Evolutionary conservation across 2,888 invertebrate genomes (phyloP).

Genomic region (Alsophila aescularia): DNA sequence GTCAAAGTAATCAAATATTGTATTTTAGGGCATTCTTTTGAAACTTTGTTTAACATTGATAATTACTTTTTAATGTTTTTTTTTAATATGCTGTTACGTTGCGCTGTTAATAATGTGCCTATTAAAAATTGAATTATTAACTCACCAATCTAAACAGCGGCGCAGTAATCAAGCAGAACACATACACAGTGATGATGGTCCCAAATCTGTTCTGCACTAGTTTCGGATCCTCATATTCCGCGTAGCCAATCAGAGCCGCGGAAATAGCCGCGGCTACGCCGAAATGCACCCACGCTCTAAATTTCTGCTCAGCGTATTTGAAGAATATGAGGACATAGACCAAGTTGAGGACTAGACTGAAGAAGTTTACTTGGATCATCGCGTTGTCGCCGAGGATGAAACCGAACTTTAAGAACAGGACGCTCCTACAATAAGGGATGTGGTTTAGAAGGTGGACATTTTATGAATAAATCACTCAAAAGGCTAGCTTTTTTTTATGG

Average conservation of each 20-base stretch:
- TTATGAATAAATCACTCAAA: no score
- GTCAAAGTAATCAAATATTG: no score
- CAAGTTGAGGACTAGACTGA: constrained; percentile 88
- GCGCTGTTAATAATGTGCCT: no score
- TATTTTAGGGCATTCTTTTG: no score
- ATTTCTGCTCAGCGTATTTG: constrained; percentile 84
- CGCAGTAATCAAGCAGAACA: constrained; percentile 87
- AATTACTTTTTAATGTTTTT: no score
- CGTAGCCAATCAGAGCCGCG: constrained; percentile 86
- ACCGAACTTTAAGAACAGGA: constrained; percentile 91
- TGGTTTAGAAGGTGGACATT: no score
- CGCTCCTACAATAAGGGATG: constrained; percentile 80
- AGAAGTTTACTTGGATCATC: constrained; percentile 91
- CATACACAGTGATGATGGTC: constrained; percentile 87
- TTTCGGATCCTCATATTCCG: constrained; percentile 86
- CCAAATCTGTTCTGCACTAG: constrained; percentile 89
- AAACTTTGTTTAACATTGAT: no score
- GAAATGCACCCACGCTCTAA: constrained; percentile 82
- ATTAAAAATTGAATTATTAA: no score
- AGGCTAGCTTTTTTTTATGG: no score
- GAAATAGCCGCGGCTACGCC: constrained; percentile 84
- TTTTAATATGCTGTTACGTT: no score
- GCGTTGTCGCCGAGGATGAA: constrained; percentile 88
- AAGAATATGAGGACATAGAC: constrained; percentile 88
- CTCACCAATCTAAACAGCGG: constrained; percentile 89